These are phyloP conservation scores for Crypturellus undulatus DNA, from an alignment of 2,113 vertebrate genomes.

Conservation along the genomic window DNA sequence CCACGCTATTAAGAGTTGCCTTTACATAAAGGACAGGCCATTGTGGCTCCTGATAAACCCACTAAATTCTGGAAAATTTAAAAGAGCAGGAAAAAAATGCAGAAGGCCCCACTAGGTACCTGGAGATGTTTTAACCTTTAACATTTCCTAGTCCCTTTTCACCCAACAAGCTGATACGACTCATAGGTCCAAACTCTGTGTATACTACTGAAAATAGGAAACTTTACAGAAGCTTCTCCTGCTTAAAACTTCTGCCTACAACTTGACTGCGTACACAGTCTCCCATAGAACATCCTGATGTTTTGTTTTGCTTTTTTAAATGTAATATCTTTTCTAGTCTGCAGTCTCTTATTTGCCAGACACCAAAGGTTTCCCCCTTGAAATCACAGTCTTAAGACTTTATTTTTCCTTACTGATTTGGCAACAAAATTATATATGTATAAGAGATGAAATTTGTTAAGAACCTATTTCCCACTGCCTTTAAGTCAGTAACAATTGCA, in stretches of 20 bases:
- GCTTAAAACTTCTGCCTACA: neutral
- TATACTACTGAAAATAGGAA: neutral
- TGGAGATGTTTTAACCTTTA: neutral
- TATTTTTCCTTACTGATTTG: neutral
- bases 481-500: neutral
- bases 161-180: neutral
- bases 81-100: neutral
- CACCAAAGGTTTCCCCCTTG: neutral
- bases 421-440: neutral
- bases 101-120: neutral
- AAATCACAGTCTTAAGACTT: neutral
- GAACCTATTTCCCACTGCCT: neutral
- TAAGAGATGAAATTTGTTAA: neutral
- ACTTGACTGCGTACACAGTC: neutral
- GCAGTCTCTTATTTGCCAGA: neutral
- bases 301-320: neutral
- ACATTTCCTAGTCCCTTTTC: neutral
- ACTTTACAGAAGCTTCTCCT: neutral
- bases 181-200: neutral
- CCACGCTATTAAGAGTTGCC: neutral
- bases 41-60: neutral
- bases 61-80: neutral
- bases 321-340: neutral
- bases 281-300: neutral
- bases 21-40: neutral